Conservation (phyloP, 2,797 vertebrate genomes). For the Peromyscus melanophrys region DNA sequence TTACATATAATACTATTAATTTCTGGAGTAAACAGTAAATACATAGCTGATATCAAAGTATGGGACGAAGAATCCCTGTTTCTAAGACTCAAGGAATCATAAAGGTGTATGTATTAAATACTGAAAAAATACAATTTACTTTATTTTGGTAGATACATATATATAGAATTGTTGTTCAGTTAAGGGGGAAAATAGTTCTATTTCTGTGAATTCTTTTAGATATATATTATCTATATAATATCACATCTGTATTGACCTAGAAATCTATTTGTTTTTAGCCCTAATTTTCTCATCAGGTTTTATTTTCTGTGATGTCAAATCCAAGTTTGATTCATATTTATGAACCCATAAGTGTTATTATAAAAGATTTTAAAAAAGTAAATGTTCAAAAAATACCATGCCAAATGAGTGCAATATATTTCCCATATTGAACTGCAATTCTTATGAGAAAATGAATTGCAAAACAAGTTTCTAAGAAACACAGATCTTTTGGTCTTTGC, state of each 20-base stretch:
- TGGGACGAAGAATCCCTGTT: not conserved
- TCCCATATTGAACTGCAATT: not conserved
- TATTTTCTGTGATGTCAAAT: not conserved
- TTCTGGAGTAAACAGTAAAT: not conserved
- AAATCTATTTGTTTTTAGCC: not conserved
- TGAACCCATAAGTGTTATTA: not conserved
- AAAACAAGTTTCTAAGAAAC: not conserved
- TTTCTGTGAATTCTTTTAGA: constrained; percentile 6
- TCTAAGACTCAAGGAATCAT: not conserved
- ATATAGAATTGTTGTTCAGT: not conserved
- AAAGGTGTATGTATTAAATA: not conserved
- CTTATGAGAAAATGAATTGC: not conserved
- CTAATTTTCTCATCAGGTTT: not conserved
- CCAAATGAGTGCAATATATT: not conserved
- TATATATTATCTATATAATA: not conserved
- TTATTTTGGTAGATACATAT: not conserved
- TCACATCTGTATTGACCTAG: not conserved
- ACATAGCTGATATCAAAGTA: constrained; percentile 5
- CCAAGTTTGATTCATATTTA: not conserved
- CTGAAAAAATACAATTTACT: not conserved
- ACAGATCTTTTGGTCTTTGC: not conserved
- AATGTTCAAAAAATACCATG: not conserved
- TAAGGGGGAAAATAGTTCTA: constrained; percentile 17
- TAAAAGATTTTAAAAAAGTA: not conserved
- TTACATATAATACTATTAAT: not conserved